Evolutionary conservation across 2,888 invertebrate genomes (phyloP).

Genomic region (Dolichomitus sp.): DNA sequence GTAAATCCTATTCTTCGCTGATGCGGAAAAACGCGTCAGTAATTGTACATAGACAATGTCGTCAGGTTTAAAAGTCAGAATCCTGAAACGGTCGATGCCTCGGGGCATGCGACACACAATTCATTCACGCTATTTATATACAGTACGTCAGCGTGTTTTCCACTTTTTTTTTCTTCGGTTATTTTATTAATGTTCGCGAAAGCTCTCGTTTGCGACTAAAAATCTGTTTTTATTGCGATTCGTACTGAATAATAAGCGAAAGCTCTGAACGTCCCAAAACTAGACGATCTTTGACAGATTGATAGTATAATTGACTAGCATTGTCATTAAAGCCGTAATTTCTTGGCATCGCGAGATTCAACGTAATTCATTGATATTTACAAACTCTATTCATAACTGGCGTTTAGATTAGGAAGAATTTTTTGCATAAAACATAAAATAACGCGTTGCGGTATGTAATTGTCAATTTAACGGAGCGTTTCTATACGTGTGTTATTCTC

Average conservation of each 20-base stretch:
- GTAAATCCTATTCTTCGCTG: slow-evolving; percentile 58
- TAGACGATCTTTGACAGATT: neutral
- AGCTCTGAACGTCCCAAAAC: slow-evolving; percentile 20
- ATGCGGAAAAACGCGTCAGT: slow-evolving; percentile 42
- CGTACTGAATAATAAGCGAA: neutral
- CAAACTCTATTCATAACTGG: slow-evolving; percentile 4
- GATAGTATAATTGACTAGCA: slow-evolving; percentile 7
- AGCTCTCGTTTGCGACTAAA: slow-evolving; percentile 7
- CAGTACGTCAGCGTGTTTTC: slow-evolving; percentile 6
- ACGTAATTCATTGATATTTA: slow-evolving; percentile 33
- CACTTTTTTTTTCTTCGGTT: slow-evolving; percentile 2
- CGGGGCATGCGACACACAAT: slow-evolving; percentile 32
- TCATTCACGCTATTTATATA: slow-evolving; percentile 51
- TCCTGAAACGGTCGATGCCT: slow-evolving; percentile 25
- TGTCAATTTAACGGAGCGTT: slow-evolving; percentile 63
- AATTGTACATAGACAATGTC: slow-evolving; percentile 68
- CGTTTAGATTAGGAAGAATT: slow-evolving; percentile 23
- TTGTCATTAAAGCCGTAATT: neutral
- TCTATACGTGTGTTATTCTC: slow-evolving; percentile 37
- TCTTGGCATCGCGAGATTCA: slow-evolving; percentile 19
- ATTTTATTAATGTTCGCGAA: slow-evolving; percentile 19
- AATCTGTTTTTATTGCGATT: neutral
- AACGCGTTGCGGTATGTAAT: slow-evolving; percentile 41
- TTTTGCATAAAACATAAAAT: neutral
- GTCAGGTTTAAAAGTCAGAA: slow-evolving; percentile 27